Conservation (phyloP, 2,113 vertebrate species). For the Nettapus auritus region DNA sequence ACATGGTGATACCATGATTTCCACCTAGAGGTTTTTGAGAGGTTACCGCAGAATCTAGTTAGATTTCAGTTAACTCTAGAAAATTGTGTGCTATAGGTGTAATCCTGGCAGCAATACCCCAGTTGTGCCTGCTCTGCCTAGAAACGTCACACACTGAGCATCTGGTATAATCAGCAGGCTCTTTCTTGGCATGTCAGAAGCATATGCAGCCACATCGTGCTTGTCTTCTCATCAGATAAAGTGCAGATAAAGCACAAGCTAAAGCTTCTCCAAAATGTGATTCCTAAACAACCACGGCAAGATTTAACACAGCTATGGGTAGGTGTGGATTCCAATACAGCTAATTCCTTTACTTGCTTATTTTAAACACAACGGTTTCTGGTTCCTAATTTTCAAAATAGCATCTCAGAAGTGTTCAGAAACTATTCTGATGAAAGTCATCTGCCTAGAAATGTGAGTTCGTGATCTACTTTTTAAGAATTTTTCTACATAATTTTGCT, state of each 20-base stretch:
- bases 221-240: background rate
- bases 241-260: background rate
- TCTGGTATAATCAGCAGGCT: background rate
- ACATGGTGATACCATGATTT: accelerated
- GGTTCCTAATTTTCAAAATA: background rate
- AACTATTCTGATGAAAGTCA: background rate
- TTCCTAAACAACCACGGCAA: background rate
- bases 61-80: background rate
- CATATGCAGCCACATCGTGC: background rate
- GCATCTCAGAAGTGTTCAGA: background rate
- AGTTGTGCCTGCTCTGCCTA: background rate
- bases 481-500: background rate
- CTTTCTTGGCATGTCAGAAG: background rate
- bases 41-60: background rate
- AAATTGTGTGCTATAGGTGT: background rate
- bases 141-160: accelerated
- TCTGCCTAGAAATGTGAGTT: background rate
- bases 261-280: background rate
- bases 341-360: background rate
- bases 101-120: background rate
- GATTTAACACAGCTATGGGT: background rate
- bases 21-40: background rate
- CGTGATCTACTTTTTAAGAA: background rate
- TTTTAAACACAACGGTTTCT: background rate
- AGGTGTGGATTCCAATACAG: background rate